These are phyloP conservation scores for Invenusta paracnida DNA, from an alignment of 2,888 invertebrate genomes.

Conservation along the genomic window DNA sequence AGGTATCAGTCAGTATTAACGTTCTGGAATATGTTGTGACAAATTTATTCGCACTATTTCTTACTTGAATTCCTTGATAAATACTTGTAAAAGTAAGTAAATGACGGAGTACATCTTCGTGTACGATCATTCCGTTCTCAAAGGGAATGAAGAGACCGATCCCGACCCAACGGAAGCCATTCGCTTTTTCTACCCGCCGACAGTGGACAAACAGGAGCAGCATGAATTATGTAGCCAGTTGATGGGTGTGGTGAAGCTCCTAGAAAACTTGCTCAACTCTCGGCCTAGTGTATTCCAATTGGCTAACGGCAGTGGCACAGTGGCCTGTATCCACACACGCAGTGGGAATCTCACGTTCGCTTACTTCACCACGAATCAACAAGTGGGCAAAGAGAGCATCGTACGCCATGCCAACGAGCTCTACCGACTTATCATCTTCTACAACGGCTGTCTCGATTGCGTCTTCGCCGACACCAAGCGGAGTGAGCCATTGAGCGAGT, in stretches of 20 bases:
- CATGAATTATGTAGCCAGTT: constrained; percentile 21
- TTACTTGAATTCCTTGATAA: too few relatives aligned
- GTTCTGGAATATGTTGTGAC: too few relatives aligned
- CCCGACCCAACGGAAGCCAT: constrained; percentile 31
- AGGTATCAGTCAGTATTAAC: too few relatives aligned
- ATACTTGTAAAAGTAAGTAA: too few relatives aligned
- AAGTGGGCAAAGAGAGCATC: background rate
- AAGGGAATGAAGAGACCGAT: constrained; percentile 19
- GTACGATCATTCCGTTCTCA: constrained; percentile 21
- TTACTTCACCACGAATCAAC: background rate
- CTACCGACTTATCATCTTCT: constrained; percentile 2
- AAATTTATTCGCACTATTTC: too few relatives aligned
- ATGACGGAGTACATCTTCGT: constrained; percentile 35
- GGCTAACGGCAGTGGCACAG: background rate
- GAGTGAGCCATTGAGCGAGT: background rate
- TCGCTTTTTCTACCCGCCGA: constrained; percentile 29
- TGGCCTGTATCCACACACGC: constrained; percentile 11
- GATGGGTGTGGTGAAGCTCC: constrained; percentile 19
- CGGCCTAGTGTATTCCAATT: background rate
- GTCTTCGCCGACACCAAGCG: background rate
- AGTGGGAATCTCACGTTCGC: background rate
- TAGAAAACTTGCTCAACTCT: constrained; percentile 20
- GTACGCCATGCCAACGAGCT: background rate
- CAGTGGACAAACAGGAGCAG: background rate
- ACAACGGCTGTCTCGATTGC: constrained; percentile 20